phyloP scores from a whole-genome alignment of 2,113 vertebrate species.

The Rhegmatorhina hoffmannsi region DNA sequence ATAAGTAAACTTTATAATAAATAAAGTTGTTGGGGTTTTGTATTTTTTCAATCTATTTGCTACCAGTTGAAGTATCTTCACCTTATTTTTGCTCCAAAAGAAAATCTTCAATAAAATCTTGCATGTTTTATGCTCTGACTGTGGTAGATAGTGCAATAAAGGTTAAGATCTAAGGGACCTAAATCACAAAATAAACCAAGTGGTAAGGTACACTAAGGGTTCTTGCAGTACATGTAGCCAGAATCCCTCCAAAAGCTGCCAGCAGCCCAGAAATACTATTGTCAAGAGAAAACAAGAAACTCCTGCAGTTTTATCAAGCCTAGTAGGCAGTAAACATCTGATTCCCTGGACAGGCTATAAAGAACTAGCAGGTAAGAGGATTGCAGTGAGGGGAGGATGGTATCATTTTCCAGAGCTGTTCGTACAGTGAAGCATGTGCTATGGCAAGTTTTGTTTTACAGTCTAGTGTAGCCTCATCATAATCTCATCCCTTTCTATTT shows the following conservation, averaged over 20 bases:
- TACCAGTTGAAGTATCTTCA: not conserved
- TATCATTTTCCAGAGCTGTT: not conserved
- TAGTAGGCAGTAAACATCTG: slow-evolving; percentile 25
- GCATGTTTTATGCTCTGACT: not conserved
- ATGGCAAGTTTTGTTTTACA: not conserved
- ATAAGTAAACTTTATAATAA: not conserved
- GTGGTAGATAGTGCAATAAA: not conserved
- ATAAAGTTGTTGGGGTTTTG: not conserved
- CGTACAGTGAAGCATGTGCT: not conserved
- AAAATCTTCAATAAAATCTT: not conserved
- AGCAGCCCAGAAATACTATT: not conserved
- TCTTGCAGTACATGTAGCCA: not conserved
- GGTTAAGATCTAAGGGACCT: not conserved
- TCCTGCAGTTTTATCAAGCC: slow-evolving; percentile 27
- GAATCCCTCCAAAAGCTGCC: not conserved
- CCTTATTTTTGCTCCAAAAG: not conserved
- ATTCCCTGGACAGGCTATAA: not conserved
- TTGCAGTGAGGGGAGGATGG: not conserved
- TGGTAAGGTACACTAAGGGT: not conserved
- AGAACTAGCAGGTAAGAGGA: slow-evolving; percentile 8
- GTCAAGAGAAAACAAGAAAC: not conserved
- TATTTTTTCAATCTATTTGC: not conserved
- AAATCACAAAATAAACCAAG: not conserved
- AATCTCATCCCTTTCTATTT: not conserved
- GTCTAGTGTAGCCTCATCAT: not conserved